Conservation (phyloP, 2,888 invertebrate genomes). For the Drosophila kanekoi region DNA sequence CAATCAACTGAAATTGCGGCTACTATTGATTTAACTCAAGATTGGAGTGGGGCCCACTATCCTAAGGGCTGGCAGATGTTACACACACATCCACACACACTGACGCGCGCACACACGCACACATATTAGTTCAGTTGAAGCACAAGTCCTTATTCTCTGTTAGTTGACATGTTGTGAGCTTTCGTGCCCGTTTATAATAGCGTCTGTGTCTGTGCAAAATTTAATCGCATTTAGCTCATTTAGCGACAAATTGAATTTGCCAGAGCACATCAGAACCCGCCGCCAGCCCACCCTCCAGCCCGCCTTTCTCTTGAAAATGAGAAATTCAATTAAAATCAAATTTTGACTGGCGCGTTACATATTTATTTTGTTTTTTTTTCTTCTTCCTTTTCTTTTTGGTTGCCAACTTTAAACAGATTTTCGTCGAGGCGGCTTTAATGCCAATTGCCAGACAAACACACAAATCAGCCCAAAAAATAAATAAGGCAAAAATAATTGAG, state of each 20-base stretch:
- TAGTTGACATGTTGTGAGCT: slow-evolving; percentile 36
- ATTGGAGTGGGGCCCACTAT: neutral
- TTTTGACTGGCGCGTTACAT: slow-evolving; percentile 52
- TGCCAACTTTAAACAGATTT: slow-evolving; percentile 59
- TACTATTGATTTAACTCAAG: slow-evolving; percentile 62
- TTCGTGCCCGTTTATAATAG: slow-evolving; percentile 15
- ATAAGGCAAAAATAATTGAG: slow-evolving; percentile 73
- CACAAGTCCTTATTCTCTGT: slow-evolving; percentile 37
- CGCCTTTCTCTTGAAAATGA: slow-evolving; percentile 52
- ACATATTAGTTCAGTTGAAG: slow-evolving; percentile 6
- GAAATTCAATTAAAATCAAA: slow-evolving; percentile 78
- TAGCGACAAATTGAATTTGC: slow-evolving; percentile 76
- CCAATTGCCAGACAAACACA: slow-evolving; percentile 42
- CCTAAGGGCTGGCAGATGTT: slow-evolving; percentile 46
- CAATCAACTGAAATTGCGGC: slow-evolving; percentile 56
- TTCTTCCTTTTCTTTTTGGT: neutral
- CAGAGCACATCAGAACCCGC: slow-evolving; percentile 33
- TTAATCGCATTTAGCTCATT: slow-evolving; percentile 79
- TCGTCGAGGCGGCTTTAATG: slow-evolving; percentile 50
- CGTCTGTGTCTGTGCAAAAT: slow-evolving; percentile 50
- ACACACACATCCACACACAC: slow-evolving; percentile 29
- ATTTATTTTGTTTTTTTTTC: slow-evolving; percentile 11
- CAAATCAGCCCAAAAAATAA: slow-evolving; percentile 43
- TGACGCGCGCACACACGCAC: neutral
- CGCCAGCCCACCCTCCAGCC: neutral